Percentiles rank a stretch among this genome's conserved stretches.
Evolutionary conservation across 1,140 invertebrate genomes (phyloP).

Genomic region (Copidosoma floridanum): DNA sequence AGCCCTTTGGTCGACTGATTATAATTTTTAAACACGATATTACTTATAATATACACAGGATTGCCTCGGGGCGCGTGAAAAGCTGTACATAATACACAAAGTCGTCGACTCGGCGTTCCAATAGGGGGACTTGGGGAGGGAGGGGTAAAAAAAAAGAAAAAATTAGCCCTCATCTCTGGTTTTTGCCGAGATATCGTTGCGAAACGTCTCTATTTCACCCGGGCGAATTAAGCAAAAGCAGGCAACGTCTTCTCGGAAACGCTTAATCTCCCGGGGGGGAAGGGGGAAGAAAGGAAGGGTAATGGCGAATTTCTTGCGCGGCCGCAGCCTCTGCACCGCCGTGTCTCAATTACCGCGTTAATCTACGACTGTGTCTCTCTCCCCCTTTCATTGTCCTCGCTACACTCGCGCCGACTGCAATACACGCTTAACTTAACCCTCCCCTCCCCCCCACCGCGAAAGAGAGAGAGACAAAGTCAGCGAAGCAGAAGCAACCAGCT

Average conservation of each 20-base stretch:
- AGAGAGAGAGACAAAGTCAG: not conserved
- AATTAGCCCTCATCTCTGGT: too few species aligned
- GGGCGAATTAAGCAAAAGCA: not conserved
- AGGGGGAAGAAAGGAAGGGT: slow-evolving; percentile 19
- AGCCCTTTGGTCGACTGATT: too few species aligned
- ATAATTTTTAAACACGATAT: too few species aligned
- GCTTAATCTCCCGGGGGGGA: slow-evolving; percentile 32
- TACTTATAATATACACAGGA: too few species aligned
- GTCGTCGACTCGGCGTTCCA: too few species aligned
- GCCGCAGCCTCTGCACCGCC: slow-evolving; percentile 6
- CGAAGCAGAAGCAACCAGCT: not conserved
- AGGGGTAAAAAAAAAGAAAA: too few species aligned
- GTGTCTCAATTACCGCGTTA: slow-evolving; percentile 31
- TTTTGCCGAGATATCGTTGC: too few species aligned
- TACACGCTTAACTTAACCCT: not conserved
- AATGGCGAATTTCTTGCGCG: slow-evolving; percentile 34
- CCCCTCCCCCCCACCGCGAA: too few species aligned
- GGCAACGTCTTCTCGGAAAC: slow-evolving; percentile 22
- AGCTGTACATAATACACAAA: too few species aligned
- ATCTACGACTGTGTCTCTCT: slow-evolving; percentile 24
- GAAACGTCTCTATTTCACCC: slow-evolving; percentile 25
- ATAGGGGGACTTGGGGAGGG: too few species aligned
- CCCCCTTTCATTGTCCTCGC: slow-evolving; percentile 20
- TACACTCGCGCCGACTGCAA: not conserved
- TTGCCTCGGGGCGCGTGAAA: too few species aligned